Base-by-base conservation (phyloP, 2,797 vertebrate genomes). In the Sylvia borin region DNA sequence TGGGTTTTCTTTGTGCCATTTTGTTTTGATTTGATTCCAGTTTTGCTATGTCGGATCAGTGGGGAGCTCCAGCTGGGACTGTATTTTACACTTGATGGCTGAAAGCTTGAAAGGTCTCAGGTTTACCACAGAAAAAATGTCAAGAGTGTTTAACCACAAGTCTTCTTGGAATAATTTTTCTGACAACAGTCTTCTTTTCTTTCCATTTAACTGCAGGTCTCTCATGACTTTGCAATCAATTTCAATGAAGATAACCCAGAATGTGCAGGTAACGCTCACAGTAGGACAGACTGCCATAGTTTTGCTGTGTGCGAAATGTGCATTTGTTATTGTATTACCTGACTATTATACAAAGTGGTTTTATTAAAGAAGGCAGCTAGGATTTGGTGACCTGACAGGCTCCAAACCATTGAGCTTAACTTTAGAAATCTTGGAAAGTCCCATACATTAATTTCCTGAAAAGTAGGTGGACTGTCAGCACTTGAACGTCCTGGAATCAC, bases 181-280 rank as follows among this genome's bases (percentile, higher is more conserved):
- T 95, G 58, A 93, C 94, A 94, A 83, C 73, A 85, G 27, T 84
- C 70, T 9, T 97, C 92, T 96, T 72, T 88, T 93, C 34, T 88
- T 95, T 90, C 83, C 74, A 55, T 95, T 85, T 94, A 42, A 78
- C 48, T 95, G 73, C 96, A 99, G 99, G 99, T 99, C 75, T 99
- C 99, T 60, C 99, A 99, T 79, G 99, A 99, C 98, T 99, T 99
- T 85, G 99, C 99, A 58, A 99, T 99, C 97, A 99, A 99, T 98
- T 99, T 99, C 97, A 99, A 99, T 74, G 99, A 99, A 97, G 99
- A 99, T 97, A 99, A 99, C 92, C 99, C 99, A 16, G 99, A 99
- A 97, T 99, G 99, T 97, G 99, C 99, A 97, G 99, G 99, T 99
- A 98, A 99, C 76, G 32, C 78, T 94, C 88, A 43, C 12, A 36